A percentile compares a stretch with the other conserved stretches of the same genome.
Conservation (phyloP, 2,888 invertebrate genomes). For the Blomia tropicalis region DNA sequence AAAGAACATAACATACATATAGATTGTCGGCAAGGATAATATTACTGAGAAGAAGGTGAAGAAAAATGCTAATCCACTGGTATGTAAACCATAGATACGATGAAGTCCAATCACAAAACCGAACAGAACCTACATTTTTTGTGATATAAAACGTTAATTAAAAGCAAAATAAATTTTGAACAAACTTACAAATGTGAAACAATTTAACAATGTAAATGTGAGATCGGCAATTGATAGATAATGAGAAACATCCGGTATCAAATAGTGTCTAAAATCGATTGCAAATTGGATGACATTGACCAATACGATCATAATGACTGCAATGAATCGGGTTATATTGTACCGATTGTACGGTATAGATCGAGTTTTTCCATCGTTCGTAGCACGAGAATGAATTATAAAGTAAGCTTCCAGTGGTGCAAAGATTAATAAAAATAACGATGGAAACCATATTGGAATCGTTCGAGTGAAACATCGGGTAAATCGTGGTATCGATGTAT, state of each 20-base stretch:
- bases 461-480: neutral
- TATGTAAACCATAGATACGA: neutral
- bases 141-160: no score
- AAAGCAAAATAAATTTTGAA: neutral
- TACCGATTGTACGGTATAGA: conserved; percentile 27
- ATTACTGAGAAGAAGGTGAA: neutral
- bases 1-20: neutral
- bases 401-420: conserved; percentile 4
- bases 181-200: conserved; percentile 8
- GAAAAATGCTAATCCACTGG: neutral
- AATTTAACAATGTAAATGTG: neutral
- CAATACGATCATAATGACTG: neutral
- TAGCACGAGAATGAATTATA: neutral
- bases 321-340: conserved; percentile 26
- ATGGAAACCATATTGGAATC: conserved; percentile 4
- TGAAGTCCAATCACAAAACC: neutral
- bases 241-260: neutral
- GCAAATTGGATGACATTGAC: conserved; percentile 1
- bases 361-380: neutral
- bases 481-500: neutral
- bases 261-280: neutral
- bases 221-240: neutral
- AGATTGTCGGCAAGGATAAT: neutral
- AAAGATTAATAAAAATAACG: neutral
- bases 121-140: conserved; percentile 1